Evolutionary conservation across 2,113 vertebrate genomes (phyloP).

Genomic region (Daboia siamensis): DNA sequence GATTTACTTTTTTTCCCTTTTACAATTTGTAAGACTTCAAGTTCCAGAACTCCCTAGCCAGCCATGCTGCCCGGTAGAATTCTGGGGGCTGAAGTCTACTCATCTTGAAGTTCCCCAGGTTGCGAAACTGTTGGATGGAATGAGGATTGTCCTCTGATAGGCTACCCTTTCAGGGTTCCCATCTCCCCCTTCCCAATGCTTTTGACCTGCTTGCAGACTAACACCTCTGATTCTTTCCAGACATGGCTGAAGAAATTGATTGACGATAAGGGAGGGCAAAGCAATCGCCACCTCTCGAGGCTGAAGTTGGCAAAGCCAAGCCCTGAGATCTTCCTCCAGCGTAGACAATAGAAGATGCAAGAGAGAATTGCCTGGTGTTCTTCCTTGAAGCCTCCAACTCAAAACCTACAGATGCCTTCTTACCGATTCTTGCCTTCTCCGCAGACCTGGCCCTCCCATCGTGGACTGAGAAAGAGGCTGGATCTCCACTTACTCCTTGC

Average conservation of each 20-base stretch:
- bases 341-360: rapidly evolving
- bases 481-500: neutral
- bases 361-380: too few species aligned
- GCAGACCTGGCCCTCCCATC: neutral
- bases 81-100: neutral
- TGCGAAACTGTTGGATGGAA: neutral
- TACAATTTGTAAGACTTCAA: neutral
- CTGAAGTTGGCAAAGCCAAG: neutral
- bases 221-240: neutral
- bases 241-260: conserved; percentile 51
- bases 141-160: neutral
- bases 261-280: conserved; percentile 6
- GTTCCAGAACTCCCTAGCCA: neutral
- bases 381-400: neutral
- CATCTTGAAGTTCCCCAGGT: neutral
- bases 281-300: neutral
- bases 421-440: neutral
- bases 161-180: neutral
- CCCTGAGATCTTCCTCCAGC: neutral
- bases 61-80: too few species aligned
- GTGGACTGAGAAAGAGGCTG: neutral
- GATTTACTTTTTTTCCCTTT: neutral
- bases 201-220: neutral
- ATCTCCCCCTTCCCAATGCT: neutral
- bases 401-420: neutral